phyloP scores from a whole-genome alignment of 2,113 vertebrate genomes.

The Cathartes aura region DNA sequence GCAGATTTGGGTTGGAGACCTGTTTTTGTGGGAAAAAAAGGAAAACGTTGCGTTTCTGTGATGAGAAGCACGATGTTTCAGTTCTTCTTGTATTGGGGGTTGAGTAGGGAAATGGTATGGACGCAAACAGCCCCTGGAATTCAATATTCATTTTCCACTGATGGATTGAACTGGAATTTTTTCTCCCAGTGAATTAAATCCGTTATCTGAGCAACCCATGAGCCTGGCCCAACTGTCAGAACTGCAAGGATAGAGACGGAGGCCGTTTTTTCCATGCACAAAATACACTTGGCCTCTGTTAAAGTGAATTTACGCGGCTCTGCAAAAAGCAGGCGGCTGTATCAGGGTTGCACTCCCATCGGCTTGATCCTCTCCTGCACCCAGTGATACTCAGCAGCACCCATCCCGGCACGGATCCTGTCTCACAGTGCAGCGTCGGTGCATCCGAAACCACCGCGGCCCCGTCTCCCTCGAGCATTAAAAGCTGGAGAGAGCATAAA shows the following conservation, averaged over 20 bases:
- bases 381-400: background rate
- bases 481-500: background rate
- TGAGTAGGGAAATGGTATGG: background rate
- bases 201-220: background rate
- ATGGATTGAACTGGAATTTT: background rate
- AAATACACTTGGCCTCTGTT: background rate
- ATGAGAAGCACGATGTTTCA: background rate
- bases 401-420: accelerated
- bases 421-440: accelerated
- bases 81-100: accelerated
- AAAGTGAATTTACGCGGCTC: background rate
- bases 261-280: background rate
- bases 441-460: background rate
- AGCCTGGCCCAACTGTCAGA: background rate
- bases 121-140: background rate
- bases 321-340: background rate
- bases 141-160: background rate
- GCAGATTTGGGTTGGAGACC: background rate
- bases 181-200: background rate
- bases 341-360: background rate
- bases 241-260: background rate
- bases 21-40: background rate
- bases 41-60: background rate
- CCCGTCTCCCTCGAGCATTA: accelerated
- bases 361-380: background rate